Percentiles rank a stretch among this genome's conserved stretches.
Conservation (phyloP, 2,888 invertebrate genomes). For the Drosophila anomelani region DNA sequence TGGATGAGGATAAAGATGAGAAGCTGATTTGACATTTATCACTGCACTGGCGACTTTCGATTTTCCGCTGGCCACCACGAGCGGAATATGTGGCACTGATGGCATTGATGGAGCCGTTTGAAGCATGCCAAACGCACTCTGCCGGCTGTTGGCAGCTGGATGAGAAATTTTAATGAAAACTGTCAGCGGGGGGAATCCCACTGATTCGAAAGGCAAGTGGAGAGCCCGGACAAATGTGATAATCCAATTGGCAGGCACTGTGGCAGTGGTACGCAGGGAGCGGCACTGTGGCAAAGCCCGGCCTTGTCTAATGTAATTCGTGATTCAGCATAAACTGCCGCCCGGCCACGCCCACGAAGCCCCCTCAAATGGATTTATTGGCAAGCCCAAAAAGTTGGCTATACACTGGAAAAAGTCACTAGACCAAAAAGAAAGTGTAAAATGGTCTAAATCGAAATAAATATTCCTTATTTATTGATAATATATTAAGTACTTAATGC, state of each 20-base stretch:
- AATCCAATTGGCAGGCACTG: conserved; percentile 67
- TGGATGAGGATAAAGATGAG: conserved; percentile 6
- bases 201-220: conserved; percentile 11
- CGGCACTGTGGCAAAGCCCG: conserved; percentile 42
- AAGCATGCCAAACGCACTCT: conserved; percentile 59
- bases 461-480: neutral
- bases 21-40: conserved; percentile 77
- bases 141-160: conserved; percentile 42
- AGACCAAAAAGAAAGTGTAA: too few species aligned
- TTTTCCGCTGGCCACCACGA: conserved; percentile 22
- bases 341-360: conserved; percentile 32
- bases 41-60: conserved; percentile 65
- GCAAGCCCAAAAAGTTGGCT: conserved; percentile 34
- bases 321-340: conserved; percentile 76
- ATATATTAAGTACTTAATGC: neutral
- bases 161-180: conserved; percentile 71
- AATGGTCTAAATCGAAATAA: neutral
- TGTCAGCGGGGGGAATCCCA: conserved; percentile 37
- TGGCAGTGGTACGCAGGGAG: conserved; percentile 17
- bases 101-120: conserved; percentile 72
- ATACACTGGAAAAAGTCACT: conserved; percentile 2
- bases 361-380: conserved; percentile 65
- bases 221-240: conserved; percentile 54
- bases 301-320: conserved; percentile 75
- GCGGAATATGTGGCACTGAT: conserved; percentile 23